Evolutionary conservation across 30 jellyfish, hydroid and myxozoan species (phyloP).

Genomic region (Pseudorhiza aurosa): DNA sequence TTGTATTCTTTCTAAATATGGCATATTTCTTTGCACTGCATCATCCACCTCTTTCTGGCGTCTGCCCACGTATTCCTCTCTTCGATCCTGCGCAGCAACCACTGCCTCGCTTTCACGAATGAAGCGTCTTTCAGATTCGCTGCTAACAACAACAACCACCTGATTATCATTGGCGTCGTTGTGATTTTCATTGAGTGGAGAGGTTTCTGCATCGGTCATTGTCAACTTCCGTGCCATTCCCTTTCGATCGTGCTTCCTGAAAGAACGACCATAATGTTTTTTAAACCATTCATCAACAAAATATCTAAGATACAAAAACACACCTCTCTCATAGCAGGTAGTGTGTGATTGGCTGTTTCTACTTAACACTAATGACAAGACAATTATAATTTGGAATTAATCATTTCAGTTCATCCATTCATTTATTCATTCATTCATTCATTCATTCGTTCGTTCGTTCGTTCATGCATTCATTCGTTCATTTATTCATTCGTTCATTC

Average conservation of each 20-base stretch:
- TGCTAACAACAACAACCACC: conserved; percentile 21
- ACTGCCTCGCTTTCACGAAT: conserved; percentile 26
- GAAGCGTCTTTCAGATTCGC: conserved; percentile 9
- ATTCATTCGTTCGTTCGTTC: no score
- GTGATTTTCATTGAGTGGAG: neutral
- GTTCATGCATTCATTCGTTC: no score
- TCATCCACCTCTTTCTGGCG: conserved; percentile 3
- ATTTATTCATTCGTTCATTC: no score
- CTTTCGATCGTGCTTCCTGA: conserved; percentile 80
- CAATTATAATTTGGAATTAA: no score
- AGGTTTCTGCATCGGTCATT: conserved; percentile 20
- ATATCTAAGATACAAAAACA: no score
- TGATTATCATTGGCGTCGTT: neutral
- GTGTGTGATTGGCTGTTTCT: no score
- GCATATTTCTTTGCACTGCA: conserved; percentile 25
- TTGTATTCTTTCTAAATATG: conserved; percentile 45
- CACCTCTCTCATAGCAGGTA: no score
- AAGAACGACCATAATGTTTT: no score
- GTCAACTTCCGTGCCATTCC: conserved; percentile 72
- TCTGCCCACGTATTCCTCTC: neutral
- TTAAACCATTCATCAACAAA: no score
- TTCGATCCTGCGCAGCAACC: neutral
- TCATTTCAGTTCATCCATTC: no score
- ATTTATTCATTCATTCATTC: no score
- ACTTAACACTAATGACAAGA: no score